phyloP scores from a whole-genome alignment of 1,140 invertebrate genomes.

The Atta colombica region DNA sequence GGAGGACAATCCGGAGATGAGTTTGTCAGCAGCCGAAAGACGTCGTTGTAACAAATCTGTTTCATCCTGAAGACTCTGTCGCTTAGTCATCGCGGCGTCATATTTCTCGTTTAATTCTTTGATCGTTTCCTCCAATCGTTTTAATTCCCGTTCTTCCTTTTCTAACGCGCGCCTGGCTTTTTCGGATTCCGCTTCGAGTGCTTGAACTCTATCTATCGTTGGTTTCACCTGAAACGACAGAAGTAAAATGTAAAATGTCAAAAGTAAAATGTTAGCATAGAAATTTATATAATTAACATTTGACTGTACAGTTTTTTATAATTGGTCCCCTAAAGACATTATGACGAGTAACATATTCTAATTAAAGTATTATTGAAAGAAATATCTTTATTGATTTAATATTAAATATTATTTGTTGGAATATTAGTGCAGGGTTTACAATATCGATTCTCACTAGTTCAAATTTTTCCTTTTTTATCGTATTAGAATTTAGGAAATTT shows the following conservation, averaged over 20 bases:
- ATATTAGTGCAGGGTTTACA: no score
- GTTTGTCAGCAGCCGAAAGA: slow-evolving; percentile 93
- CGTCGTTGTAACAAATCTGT: slow-evolving; percentile 93
- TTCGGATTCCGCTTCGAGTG: slow-evolving; percentile 90
- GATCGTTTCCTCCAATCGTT: slow-evolving; percentile 90
- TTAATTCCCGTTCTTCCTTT: slow-evolving; percentile 92
- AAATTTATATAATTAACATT: neutral
- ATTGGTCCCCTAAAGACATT: no score
- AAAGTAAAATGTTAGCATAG: neutral
- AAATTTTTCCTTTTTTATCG: no score
- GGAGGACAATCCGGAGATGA: slow-evolving; percentile 93
- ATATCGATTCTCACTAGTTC: no score
- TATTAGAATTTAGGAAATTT: neutral
- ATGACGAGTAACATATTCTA: no score
- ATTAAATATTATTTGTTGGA: no score
- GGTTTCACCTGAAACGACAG: slow-evolving; percentile 89
- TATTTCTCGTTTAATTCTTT: slow-evolving; percentile 91
- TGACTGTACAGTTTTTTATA: no score
- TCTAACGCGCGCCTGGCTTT: slow-evolving; percentile 90
- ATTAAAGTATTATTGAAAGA: no score
- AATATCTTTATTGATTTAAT: no score
- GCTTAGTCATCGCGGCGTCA: slow-evolving; percentile 91
- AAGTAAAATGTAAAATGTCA: no score
- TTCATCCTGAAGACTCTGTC: slow-evolving; percentile 93
- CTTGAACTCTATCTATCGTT: slow-evolving; percentile 93